Evolutionary conservation across 2,113 vertebrate genomes (phyloP).

Genomic region (Grammomys dolichurus): DNA sequence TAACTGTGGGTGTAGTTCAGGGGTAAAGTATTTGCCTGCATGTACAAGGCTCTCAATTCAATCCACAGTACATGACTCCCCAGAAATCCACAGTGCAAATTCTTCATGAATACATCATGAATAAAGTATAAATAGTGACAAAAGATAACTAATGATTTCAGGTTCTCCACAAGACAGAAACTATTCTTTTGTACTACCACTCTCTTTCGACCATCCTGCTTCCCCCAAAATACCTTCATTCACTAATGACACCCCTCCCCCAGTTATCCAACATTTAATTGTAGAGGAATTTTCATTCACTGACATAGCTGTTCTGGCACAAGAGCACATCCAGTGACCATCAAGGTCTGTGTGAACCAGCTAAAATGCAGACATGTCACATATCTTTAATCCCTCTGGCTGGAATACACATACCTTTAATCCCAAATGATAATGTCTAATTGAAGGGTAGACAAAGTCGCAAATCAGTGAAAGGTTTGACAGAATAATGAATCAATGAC

Average conservation of each 20-base stretch:
- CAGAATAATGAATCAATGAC: too few species aligned
- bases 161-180: not conserved
- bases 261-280: not conserved
- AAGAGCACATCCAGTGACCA: too few species aligned
- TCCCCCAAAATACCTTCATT: not conserved
- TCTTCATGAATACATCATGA: not conserved
- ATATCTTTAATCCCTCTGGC: too few species aligned
- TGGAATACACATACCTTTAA: too few species aligned
- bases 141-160: not conserved
- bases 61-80: not conserved
- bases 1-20: not conserved
- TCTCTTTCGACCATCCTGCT: not conserved
- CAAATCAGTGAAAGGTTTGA: too few species aligned
- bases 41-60: not conserved
- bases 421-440: too few species aligned
- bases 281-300: not conserved
- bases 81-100: not conserved
- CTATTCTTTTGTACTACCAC: not conserved
- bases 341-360: too few species aligned
- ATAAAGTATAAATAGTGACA: not conserved
- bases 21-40: not conserved
- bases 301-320: too few species aligned
- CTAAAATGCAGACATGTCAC: too few species aligned
- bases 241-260: not conserved
- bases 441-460: too few species aligned